Conservation (phyloP, 2,113 vertebrate genomes). For the Notarius lentiginosus region DNA sequence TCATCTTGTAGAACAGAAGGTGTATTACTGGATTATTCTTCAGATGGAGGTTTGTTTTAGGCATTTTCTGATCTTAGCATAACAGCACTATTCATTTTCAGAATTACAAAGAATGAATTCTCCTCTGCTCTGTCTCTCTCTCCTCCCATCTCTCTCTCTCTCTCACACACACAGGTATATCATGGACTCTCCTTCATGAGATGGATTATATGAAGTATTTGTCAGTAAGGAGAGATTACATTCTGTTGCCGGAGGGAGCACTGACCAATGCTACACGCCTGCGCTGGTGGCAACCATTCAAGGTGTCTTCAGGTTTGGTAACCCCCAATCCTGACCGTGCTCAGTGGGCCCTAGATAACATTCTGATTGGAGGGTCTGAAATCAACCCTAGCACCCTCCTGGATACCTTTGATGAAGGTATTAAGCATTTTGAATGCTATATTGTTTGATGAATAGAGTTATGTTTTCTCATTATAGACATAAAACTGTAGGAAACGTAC, state of each 20-base stretch:
- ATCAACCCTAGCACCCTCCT: constrained; percentile 95
- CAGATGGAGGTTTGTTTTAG: constrained; percentile 81
- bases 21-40: constrained; percentile 92
- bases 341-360: constrained; percentile 96
- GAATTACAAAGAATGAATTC: background rate
- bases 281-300: constrained; percentile 97
- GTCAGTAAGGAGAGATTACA: constrained; percentile 91
- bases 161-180: constrained; percentile 80
- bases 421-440: constrained; percentile 47
- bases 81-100: background rate
- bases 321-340: constrained; percentile 85
- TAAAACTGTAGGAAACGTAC: background rate
- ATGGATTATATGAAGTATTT: constrained; percentile 98
- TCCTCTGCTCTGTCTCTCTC: background rate
- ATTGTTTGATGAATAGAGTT: background rate
- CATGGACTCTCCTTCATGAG: constrained; percentile 94
- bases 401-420: constrained; percentile 94
- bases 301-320: constrained; percentile 81
- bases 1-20: constrained; percentile 94
- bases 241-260: constrained; percentile 85
- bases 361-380: constrained; percentile 93
- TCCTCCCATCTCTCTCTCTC: background rate
- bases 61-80: background rate
- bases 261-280: constrained; percentile 91
- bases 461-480: background rate